These are phyloP conservation scores for Manduca sexta DNA, from an alignment of 1,140 invertebrate species.

Conservation along the genomic window DNA sequence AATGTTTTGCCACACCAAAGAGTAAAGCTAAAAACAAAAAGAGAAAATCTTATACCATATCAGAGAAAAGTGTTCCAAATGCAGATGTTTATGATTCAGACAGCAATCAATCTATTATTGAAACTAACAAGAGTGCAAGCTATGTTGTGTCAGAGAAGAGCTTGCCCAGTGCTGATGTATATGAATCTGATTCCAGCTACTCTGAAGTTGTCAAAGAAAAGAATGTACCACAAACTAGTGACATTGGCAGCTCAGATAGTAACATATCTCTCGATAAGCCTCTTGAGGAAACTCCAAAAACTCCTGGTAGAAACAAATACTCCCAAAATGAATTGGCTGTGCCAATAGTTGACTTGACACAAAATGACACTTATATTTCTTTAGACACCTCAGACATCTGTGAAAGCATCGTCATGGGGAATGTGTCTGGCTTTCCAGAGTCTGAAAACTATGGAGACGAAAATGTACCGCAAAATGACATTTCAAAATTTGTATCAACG, in stretches of 20 bases:
- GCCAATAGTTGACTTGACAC: conserved; percentile 42
- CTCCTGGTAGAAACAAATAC: conserved; percentile 8
- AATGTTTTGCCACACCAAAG: conserved; percentile 68
- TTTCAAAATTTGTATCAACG: conserved; percentile 49
- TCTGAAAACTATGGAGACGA: conserved; percentile 29
- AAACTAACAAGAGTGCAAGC: conserved; percentile 31
- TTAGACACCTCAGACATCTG: conserved; percentile 24
- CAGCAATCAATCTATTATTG: conserved; percentile 52
- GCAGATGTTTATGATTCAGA: conserved; percentile 62
- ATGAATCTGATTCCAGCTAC: conserved; percentile 53
- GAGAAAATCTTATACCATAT: conserved; percentile 42
- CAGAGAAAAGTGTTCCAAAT: conserved; percentile 44
- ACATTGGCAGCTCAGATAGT: conserved; percentile 26
- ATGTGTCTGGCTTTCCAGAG: conserved; percentile 47
- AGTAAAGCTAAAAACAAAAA: conserved; percentile 61
- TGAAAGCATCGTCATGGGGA: conserved; percentile 55
- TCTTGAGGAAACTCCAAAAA: conserved; percentile 13
- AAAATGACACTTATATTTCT: conserved; percentile 16
- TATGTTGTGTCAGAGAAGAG: conserved; percentile 43
- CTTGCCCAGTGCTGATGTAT: conserved; percentile 41
- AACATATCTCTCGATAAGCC: conserved; percentile 20
- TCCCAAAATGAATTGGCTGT: conserved; percentile 11
- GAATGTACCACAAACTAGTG: conserved; percentile 14
- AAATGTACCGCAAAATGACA: conserved; percentile 11
- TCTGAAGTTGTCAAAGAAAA: conserved; percentile 26